Percentiles rank a stretch among this genome's conserved stretches.
Conservation (phyloP, 2,797 vertebrate species). For the Muscicapa comitata region DNA sequence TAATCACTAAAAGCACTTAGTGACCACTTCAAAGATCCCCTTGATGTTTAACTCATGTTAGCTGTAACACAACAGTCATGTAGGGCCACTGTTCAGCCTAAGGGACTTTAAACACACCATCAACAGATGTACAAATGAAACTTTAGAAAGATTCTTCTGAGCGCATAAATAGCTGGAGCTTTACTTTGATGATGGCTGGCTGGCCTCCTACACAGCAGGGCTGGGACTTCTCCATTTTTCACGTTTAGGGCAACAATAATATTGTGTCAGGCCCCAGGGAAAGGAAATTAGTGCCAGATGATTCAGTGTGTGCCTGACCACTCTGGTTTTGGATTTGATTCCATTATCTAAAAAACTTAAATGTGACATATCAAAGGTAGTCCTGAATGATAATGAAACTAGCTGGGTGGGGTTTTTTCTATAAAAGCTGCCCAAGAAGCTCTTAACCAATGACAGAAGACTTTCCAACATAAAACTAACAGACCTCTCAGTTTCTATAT, state of each 20-base stretch:
- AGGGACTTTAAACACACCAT: slow-evolving; percentile 19
- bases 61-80: not conserved
- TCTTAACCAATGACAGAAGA: not conserved
- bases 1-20: slow-evolving; percentile 13
- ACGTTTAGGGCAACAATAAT: not conserved
- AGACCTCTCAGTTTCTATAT: not conserved
- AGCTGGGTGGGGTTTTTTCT: not conserved
- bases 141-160: not conserved
- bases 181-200: slow-evolving; percentile 19
- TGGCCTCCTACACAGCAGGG: not conserved
- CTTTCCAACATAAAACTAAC: not conserved
- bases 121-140: slow-evolving; percentile 19
- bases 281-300: slow-evolving; percentile 37
- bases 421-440: not conserved
- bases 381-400: not conserved
- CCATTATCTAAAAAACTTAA: not conserved
- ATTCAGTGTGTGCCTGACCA: not conserved
- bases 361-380: slow-evolving; percentile 16
- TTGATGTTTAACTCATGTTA: slow-evolving; percentile 36
- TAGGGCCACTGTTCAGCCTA: not conserved
- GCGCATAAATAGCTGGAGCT: not conserved
- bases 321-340: not conserved
- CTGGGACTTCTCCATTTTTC: not conserved
- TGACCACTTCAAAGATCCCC: slow-evolving; percentile 29
- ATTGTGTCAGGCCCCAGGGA: not conserved